These are phyloP conservation scores for Rhabdomys dilectus DNA, from an alignment of 2,113 vertebrate genomes.

Conservation along the genomic window DNA sequence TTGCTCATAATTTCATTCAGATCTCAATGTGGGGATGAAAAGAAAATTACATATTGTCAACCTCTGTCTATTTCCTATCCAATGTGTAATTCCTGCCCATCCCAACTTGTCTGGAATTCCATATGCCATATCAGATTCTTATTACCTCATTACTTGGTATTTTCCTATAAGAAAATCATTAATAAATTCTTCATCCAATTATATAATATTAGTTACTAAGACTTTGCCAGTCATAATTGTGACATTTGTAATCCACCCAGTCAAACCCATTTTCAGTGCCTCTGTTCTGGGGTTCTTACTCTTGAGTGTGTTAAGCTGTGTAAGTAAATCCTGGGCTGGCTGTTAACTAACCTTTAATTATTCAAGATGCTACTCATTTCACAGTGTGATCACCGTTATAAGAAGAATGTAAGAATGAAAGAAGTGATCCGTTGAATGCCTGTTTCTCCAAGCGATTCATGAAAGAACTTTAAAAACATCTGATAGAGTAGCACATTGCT, in stretches of 20 bases:
- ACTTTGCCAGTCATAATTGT: neutral
- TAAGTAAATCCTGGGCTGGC: neutral
- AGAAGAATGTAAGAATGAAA: neutral
- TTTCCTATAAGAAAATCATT: neutral
- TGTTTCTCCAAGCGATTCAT: constrained; percentile 5
- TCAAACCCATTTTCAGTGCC: neutral
- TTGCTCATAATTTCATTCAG: neutral
- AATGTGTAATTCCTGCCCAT: neutral
- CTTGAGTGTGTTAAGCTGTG: no score
- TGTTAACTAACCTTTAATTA: neutral
- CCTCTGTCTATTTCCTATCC: neutral
- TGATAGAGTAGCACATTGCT: neutral
- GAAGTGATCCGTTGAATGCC: neutral
- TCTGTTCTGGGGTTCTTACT: no score
- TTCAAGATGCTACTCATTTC: neutral
- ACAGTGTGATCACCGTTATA: neutral
- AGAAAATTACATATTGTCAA: neutral
- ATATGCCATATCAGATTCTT: neutral
- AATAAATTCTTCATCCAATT: no score
- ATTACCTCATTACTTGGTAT: neutral
- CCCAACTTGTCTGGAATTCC: neutral
- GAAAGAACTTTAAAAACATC: constrained; percentile 4
- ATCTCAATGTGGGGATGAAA: neutral
- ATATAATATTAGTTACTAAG: neutral
- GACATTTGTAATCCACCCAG: neutral